Base-by-base conservation (phyloP, 2,888 invertebrate species). In the Griposia aprilina region DNA sequence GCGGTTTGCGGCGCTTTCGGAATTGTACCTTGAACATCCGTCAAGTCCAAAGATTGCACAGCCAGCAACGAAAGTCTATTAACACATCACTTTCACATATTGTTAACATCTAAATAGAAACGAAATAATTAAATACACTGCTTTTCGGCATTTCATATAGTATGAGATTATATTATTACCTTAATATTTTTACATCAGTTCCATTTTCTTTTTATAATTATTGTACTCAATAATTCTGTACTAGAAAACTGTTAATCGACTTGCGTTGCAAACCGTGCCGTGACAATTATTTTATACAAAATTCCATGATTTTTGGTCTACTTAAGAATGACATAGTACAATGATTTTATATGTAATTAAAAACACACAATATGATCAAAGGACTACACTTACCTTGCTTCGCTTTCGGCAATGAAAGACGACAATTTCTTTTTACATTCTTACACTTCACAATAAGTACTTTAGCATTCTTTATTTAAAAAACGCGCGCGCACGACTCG, bases 361-460 rank as follows among this genome's bases (percentile, higher is more conserved):
- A 57, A 73, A 63, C 45, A 80, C 55, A 66, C 57, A 66, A 66
- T 74, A 81, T 63, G 59, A 79, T 81, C 59, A 66, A 66, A 81
- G 45, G 30, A 26, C 74, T 74, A 81, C 79, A 79, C 79, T 79
- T 79, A 79, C 79, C 79, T 79, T 57, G n/a, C 82, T 75, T 79
- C 52, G 23, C 65, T 74, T 65, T 50, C n/a, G 57, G 63, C 57
- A 72, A 81, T 65, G 36, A 66, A 52, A 74, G 66, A n/a, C 20
- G 65, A 45, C 41, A 74, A 45, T n/a, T 74, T 55, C 13, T 66
- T 74, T 52, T 36, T 55, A 78, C 81, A 66, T 66, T 81, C 66
- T 67, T 60, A 60, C 79, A 80, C 82, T 66, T 36, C 82, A 80
- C 82, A 82, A 36, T 75, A 81, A 66, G 59, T 81, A 65, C 41